Evolutionary conservation across 1,140 invertebrate species (phyloP), one percentile per base, ranked within the genome.

Genomic region (Atta texana): DNA sequence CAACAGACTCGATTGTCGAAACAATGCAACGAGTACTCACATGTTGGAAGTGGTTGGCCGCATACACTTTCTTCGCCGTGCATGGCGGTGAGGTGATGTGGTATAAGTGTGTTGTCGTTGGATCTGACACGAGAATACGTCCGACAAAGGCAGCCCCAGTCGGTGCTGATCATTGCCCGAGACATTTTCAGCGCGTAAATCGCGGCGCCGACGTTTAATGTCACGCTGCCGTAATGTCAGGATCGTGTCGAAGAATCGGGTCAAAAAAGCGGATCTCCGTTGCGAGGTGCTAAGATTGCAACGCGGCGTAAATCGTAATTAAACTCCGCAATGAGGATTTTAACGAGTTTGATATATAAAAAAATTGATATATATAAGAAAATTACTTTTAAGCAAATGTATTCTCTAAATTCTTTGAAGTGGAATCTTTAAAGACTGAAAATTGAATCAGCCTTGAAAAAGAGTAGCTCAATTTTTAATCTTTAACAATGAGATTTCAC

Each of bases 171-270:
- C 78, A 21, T 82, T 16, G 51, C 21, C 31, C 66, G 80, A 72
- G 63, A 77, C 76, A 82, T 82, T 85, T 68, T 49, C 71, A 66
- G n/a, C 68, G 49, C 31, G 28, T 85, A 84, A 87, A 87, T 69
- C 81, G 78, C 64, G 10, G 39, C 78, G 24, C 44, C 51, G 77
- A 69, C 53, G 39, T 87, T 87, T 87, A 87, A 87, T 53, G 64
- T 72, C 85, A 72, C 76, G 64, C 24, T 44, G 76, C 31, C 61
- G 44, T 85, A 64, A 85, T 64, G 80, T 87, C 71, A 34, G 51
- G 21, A 82, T 71, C 76, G 75, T 85, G 59, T 55, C 53, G 53
- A 66, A 49, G 68, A 61, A 76, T 28, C 72, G 74, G 61, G 28
- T 53, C 61, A 18, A 78, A 61, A 77, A 55, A 80, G 4, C 77